Evolutionary conservation across 2,113 vertebrate species (phyloP), one percentile per base, ranked within the genome.

Genomic region (Puma concolor): DNA sequence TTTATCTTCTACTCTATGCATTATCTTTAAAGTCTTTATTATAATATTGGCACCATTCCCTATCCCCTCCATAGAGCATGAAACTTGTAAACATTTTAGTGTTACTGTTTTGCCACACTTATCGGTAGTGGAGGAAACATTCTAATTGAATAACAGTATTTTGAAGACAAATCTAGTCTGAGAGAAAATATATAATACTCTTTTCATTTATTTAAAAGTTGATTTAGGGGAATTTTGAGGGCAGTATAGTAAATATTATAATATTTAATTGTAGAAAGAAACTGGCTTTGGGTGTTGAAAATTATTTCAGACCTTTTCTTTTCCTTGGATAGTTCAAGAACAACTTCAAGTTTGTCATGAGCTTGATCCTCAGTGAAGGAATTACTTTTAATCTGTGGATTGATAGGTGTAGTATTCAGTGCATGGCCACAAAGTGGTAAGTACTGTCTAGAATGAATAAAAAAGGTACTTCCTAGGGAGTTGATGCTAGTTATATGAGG

Each of bases 341-440:
- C 29, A 94, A 36, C 33, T 95, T 92, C 36, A 67, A 0, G 5
- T 88, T 96, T 97, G 91, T 94, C 48, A 72, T 77, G 36, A 97
- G 31, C 85, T 96, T 95, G 66, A 80, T 92, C 54, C 33, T 67
- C 52, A 95, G 52, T 93, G 94, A 95, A 95, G 88, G 38, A 97
- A 83, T 92, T 92, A 71, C 64, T 97, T 97, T 95, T 91, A 94
- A 72, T 96, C 27, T 96, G 60, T 97, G 72, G 19, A 54, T 88
- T 89, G 72, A 86, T 54, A 98, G 67, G 21, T 89, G 8, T 63
- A 83, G 48, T 93, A 17, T 88, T 89, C 74, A 82, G 2, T 91
- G 21, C 50, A 48, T 84, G 57, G 11, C 57, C 79, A 41, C 52
- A 67, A 4, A 72, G 17, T 71, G 64, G 63, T 71, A 90, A 94